These are phyloP conservation scores for Sisyra terminalis DNA, from an alignment of 2,888 invertebrate genomes.

Conservation along the genomic window DNA sequence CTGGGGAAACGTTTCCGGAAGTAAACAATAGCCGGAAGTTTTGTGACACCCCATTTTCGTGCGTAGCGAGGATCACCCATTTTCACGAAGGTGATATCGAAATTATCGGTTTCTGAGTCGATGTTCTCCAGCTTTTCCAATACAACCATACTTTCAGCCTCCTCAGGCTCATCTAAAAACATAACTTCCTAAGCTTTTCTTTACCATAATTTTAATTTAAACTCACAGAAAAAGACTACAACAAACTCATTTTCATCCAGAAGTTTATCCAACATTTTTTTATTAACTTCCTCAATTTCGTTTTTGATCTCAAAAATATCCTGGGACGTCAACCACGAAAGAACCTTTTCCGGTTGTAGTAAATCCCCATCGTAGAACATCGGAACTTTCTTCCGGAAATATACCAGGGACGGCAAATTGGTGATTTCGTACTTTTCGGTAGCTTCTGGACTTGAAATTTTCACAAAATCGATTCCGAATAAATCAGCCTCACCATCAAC, in stretches of 20 bases:
- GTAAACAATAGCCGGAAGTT: constrained; percentile 80
- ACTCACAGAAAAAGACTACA: constrained; percentile 90
- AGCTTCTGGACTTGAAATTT: constrained; percentile 68
- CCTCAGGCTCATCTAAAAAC: constrained; percentile 58
- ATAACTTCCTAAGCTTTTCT: constrained; percentile 4
- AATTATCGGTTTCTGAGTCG: constrained; percentile 85
- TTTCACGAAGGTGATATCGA: constrained; percentile 88
- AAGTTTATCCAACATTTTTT: constrained; percentile 89
- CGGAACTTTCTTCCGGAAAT: constrained; percentile 65
- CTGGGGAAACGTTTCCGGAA: constrained; percentile 84
- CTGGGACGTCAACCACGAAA: constrained; percentile 83
- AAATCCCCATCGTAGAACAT: constrained; percentile 82
- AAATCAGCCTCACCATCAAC: constrained; percentile 91
- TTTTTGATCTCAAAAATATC: constrained; percentile 91
- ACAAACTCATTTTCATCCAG: constrained; percentile 90
- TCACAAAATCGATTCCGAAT: constrained; percentile 88
- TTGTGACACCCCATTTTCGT: constrained; percentile 84
- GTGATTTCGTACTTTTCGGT: constrained; percentile 69
- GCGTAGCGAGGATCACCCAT: constrained; percentile 86
- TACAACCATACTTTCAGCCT: constrained; percentile 65
- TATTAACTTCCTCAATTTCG: constrained; percentile 93
- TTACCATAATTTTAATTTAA: constrained; percentile 4
- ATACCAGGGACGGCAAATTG: constrained; percentile 71
- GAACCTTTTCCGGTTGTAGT: constrained; percentile 67
- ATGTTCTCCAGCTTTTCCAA: constrained; percentile 80